Evolutionary conservation across 1,140 invertebrate species (phyloP).

Genomic region (Diorhabda elongata): DNA sequence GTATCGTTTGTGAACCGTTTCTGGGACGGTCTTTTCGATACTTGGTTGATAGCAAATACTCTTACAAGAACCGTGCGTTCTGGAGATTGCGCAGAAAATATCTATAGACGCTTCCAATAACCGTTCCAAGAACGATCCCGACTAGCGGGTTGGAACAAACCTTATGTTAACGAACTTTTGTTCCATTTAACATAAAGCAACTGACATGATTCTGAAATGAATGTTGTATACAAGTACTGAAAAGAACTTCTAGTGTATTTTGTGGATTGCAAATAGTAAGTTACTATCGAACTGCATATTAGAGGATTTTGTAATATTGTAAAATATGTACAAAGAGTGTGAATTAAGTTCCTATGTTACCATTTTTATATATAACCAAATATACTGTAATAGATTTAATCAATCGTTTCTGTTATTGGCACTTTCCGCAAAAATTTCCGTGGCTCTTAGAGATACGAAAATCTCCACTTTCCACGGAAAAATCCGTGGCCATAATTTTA

Average conservation of each 20-base stretch:
- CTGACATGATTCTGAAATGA: background rate
- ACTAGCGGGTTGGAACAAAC: background rate
- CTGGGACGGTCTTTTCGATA: no score
- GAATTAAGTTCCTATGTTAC: background rate
- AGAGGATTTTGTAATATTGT: constrained; percentile 1
- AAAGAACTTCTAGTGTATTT: background rate
- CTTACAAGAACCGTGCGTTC: no score
- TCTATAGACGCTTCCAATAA: no score
- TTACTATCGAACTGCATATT: background rate
- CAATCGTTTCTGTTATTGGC: no score
- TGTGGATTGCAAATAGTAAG: background rate
- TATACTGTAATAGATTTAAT: background rate
- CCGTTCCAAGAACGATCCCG: no score
- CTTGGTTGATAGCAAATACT: no score
- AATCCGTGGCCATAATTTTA: no score
- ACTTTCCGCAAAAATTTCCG: no score
- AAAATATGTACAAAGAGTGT: background rate
- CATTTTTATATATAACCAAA: background rate
- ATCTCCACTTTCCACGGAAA: no score
- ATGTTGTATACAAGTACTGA: background rate
- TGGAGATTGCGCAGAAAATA: no score
- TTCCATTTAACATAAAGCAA: background rate
- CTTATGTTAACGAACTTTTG: background rate
- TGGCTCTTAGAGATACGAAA: no score
- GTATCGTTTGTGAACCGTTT: no score